A percentile compares a stretch with the other conserved stretches of the same genome.
These are phyloP conservation scores for Sakesphorus luctuosus DNA, from an alignment of 2,113 vertebrate species.

Conservation along the genomic window DNA sequence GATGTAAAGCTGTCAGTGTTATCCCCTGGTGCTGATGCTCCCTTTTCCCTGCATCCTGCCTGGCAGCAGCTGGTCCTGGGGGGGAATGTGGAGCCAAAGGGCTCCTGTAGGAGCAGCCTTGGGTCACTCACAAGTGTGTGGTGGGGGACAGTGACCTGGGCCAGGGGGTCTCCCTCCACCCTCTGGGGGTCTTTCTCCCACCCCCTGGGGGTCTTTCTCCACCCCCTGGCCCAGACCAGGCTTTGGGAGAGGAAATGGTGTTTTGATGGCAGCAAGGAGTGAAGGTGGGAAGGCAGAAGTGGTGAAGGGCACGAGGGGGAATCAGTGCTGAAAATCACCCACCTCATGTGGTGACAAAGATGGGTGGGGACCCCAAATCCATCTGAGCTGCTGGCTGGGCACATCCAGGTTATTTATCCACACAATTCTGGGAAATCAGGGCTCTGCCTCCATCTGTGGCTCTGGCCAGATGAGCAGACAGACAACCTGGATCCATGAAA, in stretches of 20 bases:
- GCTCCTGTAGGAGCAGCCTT: accelerated
- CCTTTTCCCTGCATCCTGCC: not conserved
- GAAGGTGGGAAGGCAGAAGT: not conserved
- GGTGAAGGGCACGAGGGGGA: accelerated
- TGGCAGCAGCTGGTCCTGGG: accelerated
- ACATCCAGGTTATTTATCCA: accelerated
- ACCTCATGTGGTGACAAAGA: accelerated
- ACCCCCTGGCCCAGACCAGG: not conserved
- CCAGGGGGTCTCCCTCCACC: not conserved
- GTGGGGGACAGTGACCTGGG: too few relatives aligned
- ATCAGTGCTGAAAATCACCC: not conserved
- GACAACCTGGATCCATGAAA: not conserved
- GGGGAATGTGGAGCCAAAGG: accelerated
- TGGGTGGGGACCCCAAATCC: accelerated
- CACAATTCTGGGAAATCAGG: accelerated
- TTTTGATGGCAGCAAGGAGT: accelerated
- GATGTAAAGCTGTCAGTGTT: not conserved
- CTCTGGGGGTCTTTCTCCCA: not conserved
- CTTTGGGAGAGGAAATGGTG: accelerated
- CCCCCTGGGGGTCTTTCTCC: not conserved
- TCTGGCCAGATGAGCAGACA: not conserved
- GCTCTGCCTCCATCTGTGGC: accelerated
- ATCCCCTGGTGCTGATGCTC: accelerated
- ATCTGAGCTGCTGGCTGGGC: accelerated
- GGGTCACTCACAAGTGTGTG: accelerated